Base-by-base conservation (phyloP, 2,113 vertebrate species). In the Brachypodius melanocephalos region DNA sequence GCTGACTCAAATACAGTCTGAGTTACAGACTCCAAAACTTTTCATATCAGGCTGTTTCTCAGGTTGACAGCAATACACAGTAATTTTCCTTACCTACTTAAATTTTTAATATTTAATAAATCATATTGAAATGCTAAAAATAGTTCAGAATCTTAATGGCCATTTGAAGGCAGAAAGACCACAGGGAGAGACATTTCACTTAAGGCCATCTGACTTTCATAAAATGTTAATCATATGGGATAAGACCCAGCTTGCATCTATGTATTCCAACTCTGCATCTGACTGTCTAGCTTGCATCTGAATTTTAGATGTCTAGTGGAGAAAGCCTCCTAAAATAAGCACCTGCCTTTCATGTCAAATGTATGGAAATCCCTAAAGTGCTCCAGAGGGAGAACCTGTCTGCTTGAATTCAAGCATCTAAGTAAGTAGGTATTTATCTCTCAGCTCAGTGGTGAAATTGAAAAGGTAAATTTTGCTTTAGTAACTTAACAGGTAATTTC, bases 21-120 rank as follows among this genome's bases (percentile, higher is more conserved):
- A 76, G 66, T 83, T 89, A 34, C 38, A 66, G 71, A 28, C 55
- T 88, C 49, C 14, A 67, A 76, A 89, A 79, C 54, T 88, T 84
- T 68, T 73, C 5, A 1, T 73, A 55, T 65, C 74, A 76, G 32
- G 26, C 34, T 91, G 43, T 34, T 89, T 85, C 79, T 82, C 69
- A 87, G 24, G 31, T 78, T 85, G 66, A 69, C 85, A 91, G 36
- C 69, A 85, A 71, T 38, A 57, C 36, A 52, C 66, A 65, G 69
- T 81, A 59, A 24, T 82, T 81, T 93, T 85, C 28, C 74, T 75
- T 85, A 75, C 66, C 74, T 94, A 85, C 45, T 89, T 91, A 68
- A 24, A 52, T 69, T 58, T 92, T 91, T 79, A 89, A 85, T 90
- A 57, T 65, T 92, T 92, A 76, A 91, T 94, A 95, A 85, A 93